Evolutionary conservation across 2,888 invertebrate species (phyloP).

Genomic region (Phymatocera aterrima): DNA sequence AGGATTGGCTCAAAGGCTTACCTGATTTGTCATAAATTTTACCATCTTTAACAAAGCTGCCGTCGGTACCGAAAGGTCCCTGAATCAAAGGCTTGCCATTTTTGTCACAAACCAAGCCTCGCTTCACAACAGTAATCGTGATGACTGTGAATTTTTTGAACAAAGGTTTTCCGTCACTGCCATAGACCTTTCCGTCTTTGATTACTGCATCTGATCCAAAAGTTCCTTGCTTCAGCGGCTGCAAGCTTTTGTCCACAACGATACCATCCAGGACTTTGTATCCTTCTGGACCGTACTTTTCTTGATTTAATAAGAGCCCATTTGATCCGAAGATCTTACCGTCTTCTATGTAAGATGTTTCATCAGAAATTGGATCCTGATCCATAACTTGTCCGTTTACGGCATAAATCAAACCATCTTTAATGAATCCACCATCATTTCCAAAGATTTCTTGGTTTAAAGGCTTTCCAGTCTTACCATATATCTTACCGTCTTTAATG

Average conservation of each 20-base stretch:
- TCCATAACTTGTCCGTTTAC: slow-evolving; percentile 63
- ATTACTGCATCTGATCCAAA: slow-evolving; percentile 44
- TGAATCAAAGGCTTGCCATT: slow-evolving; percentile 48
- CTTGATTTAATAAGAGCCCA: slow-evolving; percentile 44
- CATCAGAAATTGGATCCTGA: slow-evolving; percentile 45
- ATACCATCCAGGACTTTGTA: slow-evolving; percentile 44
- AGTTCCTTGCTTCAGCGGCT: slow-evolving; percentile 43
- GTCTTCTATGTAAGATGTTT: slow-evolving; percentile 48
- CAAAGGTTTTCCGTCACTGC: slow-evolving; percentile 46
- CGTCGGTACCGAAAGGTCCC: slow-evolving; percentile 46
- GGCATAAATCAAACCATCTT: slow-evolving; percentile 64
- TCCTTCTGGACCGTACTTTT: slow-evolving; percentile 45
- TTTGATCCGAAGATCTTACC: slow-evolving; percentile 46
- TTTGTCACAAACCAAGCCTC: slow-evolving; percentile 47
- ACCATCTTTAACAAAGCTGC: slow-evolving; percentile 44
- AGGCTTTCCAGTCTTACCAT: slow-evolving; percentile 65
- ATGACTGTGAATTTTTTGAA: slow-evolving; percentile 47
- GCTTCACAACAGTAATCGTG: slow-evolving; percentile 44
- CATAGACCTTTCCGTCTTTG: slow-evolving; percentile 46
- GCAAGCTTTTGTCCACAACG: slow-evolving; percentile 41
- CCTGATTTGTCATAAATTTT: slow-evolving; percentile 47
- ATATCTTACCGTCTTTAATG: slow-evolving; percentile 67
- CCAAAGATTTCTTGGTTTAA: slow-evolving; percentile 65
- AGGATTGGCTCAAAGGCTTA: slow-evolving; percentile 46
- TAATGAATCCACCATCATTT: slow-evolving; percentile 64